These are phyloP conservation scores for Mus caroli DNA, from an alignment of 2,797 vertebrate genomes.

Conservation along the genomic window DNA sequence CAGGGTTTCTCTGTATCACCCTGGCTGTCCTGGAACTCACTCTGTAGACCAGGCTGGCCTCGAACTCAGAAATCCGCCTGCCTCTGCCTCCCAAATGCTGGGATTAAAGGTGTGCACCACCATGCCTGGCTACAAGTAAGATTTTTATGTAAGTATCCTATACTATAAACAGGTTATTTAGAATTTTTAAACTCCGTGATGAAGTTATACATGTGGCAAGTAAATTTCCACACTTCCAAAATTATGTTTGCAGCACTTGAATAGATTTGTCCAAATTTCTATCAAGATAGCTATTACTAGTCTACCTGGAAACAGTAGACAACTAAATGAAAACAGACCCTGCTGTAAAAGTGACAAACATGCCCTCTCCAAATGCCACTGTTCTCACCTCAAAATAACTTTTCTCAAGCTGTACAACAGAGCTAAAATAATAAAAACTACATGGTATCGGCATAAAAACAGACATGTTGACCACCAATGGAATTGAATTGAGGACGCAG, in stretches of 20 bases:
- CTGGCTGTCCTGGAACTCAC: no score
- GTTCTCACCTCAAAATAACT: neutral
- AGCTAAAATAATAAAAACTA: neutral
- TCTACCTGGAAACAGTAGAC: neutral
- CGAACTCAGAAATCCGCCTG: no score
- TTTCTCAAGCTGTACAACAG: neutral
- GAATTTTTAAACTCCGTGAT: slow-evolving; percentile 32
- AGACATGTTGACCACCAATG: neutral
- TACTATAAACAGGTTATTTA: neutral
- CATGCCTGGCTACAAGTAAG: neutral
- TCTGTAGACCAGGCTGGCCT: no score
- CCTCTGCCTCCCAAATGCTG: no score
- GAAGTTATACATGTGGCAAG: neutral
- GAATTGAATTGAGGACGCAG: neutral
- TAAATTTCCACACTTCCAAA: slow-evolving; percentile 43
- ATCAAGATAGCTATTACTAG: neutral
- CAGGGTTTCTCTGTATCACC: no score
- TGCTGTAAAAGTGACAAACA: slow-evolving; percentile 21
- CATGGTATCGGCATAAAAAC: neutral
- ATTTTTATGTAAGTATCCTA: neutral
- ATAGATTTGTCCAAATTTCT: neutral
- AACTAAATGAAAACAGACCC: neutral
- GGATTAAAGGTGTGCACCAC: no score
- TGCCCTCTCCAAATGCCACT: neutral
- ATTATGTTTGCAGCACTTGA: neutral